These are phyloP conservation scores for Ceramica pisi DNA, from an alignment of 2,888 invertebrate genomes.

Conservation along the genomic window DNA sequence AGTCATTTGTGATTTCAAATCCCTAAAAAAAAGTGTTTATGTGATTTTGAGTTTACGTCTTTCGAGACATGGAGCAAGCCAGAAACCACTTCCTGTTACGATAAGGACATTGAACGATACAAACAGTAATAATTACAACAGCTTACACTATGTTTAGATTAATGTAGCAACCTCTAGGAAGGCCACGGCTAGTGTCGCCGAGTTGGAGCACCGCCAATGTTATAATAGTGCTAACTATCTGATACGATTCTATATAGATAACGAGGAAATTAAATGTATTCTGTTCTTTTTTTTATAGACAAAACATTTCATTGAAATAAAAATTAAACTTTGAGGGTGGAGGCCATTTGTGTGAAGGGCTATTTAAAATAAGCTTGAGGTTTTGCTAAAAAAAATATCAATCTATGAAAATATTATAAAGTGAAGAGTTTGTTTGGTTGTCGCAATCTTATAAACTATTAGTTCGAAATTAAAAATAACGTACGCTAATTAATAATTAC, in stretches of 20 bases:
- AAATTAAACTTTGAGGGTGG: not conserved
- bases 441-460: too few relatives aligned
- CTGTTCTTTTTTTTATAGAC: constrained; percentile 47
- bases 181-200: constrained; percentile 86
- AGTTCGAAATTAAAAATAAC: too few relatives aligned
- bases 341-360: not conserved
- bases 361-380: not conserved
- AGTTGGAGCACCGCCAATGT: constrained; percentile 83
- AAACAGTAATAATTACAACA: constrained; percentile 66
- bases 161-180: constrained; percentile 84
- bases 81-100: constrained; percentile 3
- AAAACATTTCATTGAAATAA: constrained; percentile 23
- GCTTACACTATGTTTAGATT: constrained; percentile 76
- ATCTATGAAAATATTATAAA: too few relatives aligned
- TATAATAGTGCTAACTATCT: constrained; percentile 71
- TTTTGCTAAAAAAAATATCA: not conserved
- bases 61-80: constrained; percentile 4
- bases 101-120: constrained; percentile 50
- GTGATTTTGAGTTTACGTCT: too few relatives aligned
- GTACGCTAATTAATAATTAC: too few relatives aligned
- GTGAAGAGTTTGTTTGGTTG: too few relatives aligned
- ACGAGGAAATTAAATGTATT: constrained; percentile 55
- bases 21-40: too few relatives aligned
- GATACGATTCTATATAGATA: constrained; percentile 70
- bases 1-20: too few relatives aligned